Base-by-base conservation (phyloP, 2,888 invertebrate genomes). In the Scaeva pyrastri region DNA sequence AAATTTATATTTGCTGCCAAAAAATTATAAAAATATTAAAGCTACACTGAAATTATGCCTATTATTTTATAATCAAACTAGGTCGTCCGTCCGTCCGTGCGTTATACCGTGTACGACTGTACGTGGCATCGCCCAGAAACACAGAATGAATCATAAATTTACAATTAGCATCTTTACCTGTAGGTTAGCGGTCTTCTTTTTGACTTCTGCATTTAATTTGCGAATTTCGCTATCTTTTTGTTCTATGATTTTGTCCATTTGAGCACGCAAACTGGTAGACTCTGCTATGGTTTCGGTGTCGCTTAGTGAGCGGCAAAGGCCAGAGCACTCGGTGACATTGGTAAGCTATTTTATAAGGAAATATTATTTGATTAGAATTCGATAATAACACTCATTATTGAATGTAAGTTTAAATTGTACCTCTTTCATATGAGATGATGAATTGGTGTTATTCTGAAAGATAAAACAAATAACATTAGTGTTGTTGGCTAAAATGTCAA, bases 151-250 rank as follows among this genome's bases (percentile, higher is more conserved):
- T 78, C 55, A 72, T 26, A 23, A 68, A 60, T 41, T 58, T 66
- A 14, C 19, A 26, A 50, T 62, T 23, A 41, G 5, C 23, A 52
- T 48, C 19, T 84, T 88, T 87, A 90, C 91, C 89, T 92, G 92
- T 88, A 92, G 89, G 87, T 91, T 91, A 12, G 91, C 90, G 4
- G 91, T 92, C 88, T 91, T 92, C 88, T 91, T 92, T 76, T 92
- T 91, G 2, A 91, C 89, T 74, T 92, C 92, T 2, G 88, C 75
- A 90, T 94, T 94, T 76, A 94, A 91, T 88, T 94, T 93, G 88
- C 93, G 93, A 77, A 95, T 94, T 76, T 93, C 93, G 86, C 93
- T 92, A 88, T 94, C 93, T 90, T 94, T 94, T 87, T 94, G 93
- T 6, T 82, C 85, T 14, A 91, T 86, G 10, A 90, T 70, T 45